Percentiles rank a stretch among this genome's conserved stretches.
These are phyloP conservation scores for Pissodes strobi DNA, from an alignment of 1,140 invertebrate species.

Conservation along the genomic window DNA sequence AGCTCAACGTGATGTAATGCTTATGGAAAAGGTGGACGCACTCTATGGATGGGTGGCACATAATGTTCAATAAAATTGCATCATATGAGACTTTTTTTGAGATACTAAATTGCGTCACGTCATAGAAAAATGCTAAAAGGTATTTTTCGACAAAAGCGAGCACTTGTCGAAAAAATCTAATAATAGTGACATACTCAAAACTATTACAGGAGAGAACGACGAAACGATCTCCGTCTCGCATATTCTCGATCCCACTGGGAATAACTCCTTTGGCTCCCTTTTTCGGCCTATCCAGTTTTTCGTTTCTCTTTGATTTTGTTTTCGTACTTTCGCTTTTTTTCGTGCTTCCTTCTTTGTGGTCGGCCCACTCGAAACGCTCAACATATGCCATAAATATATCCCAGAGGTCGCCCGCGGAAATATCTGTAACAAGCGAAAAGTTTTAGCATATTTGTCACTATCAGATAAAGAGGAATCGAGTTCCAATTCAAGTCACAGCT, in stretches of 20 bases:
- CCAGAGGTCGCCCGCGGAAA: slow-evolving; percentile 42
- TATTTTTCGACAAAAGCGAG: neutral
- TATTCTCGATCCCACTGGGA: slow-evolving; percentile 8
- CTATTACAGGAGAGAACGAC: slow-evolving; percentile 16
- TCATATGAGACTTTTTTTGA: too few species aligned
- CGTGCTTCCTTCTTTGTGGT: slow-evolving; percentile 9
- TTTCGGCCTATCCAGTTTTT: neutral
- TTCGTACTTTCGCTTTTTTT: slow-evolving; percentile 6
- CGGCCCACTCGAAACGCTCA: slow-evolving; percentile 10
- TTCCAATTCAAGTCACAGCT: neutral
- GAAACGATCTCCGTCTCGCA: slow-evolving; percentile 9
- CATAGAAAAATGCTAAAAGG: too few species aligned
- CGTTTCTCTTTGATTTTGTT: neutral
- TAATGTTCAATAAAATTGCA: too few species aligned
- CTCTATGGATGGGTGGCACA: too few species aligned
- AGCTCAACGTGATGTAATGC: too few species aligned
- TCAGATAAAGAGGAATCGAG: neutral
- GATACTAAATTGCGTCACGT: too few species aligned
- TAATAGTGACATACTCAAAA: neutral
- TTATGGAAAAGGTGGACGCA: too few species aligned
- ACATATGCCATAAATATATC: slow-evolving; percentile 41
- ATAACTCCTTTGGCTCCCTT: slow-evolving; percentile 1
- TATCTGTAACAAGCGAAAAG: slow-evolving; percentile 36
- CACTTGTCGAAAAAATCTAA: neutral
- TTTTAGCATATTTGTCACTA: too few species aligned